Conservation (phyloP, 1,140 invertebrate species). For the Leguminivora glycinivorella region DNA sequence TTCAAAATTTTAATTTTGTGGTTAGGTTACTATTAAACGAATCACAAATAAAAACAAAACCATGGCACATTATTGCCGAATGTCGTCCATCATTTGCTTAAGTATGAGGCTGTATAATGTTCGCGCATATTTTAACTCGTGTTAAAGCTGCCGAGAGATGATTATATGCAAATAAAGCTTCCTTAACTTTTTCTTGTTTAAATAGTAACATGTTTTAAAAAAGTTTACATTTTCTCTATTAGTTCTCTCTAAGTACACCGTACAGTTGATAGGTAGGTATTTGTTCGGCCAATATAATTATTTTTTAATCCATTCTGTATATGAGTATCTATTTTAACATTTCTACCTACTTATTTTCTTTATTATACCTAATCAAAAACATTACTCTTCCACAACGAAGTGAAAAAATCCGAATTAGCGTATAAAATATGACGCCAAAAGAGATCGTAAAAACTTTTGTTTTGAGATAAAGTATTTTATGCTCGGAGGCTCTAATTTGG, state of each 20-base stretch:
- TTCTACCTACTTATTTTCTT: no score
- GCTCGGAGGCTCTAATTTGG: not conserved
- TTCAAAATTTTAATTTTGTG: no score
- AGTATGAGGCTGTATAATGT: not conserved
- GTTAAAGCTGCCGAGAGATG: not conserved
- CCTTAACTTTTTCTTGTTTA: not conserved
- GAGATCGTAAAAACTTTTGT: constrained; percentile 4
- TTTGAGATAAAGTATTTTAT: not conserved
- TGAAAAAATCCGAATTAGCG: not conserved
- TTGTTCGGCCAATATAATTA: no score
- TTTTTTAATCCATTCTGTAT: no score
- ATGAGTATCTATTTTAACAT: no score
- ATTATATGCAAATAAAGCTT: constrained; percentile 3
- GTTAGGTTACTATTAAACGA: no score
- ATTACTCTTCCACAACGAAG: not conserved
- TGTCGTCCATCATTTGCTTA: not conserved
- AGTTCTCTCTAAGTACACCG: no score
- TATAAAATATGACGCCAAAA: not conserved
- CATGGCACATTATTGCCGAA: not conserved
- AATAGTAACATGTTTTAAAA: not conserved
- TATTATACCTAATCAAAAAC: not conserved
- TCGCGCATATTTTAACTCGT: not conserved
- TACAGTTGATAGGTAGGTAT: no score
- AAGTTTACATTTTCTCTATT: not conserved
- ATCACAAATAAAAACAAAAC: not conserved